Base-by-base conservation (phyloP, 2,113 vertebrate species). In the Circaetus gallicus region DNA sequence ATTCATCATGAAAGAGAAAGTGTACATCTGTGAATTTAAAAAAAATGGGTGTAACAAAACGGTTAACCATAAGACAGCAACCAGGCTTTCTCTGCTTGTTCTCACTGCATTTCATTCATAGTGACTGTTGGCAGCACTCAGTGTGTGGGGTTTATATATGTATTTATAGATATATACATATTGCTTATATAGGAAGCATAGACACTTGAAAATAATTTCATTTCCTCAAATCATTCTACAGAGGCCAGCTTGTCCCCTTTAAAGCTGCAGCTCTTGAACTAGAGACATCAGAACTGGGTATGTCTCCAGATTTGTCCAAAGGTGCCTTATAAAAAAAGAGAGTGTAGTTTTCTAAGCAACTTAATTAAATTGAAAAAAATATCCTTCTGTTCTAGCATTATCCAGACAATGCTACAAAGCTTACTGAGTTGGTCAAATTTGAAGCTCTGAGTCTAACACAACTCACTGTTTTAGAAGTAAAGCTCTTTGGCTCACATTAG, bases 31-130 rank as follows among this genome's bases (percentile, higher is more conserved):
- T 92, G 93, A 83, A 89, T 83, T 83, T 26, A 17, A 89, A 79
- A 91, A 85, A 94, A 88, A 78, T 7, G 3, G 19, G 15, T 91
- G 45, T 38, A 94, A 89, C 63, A 90, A 96, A 97, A 93, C 49
- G 82, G 86, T 95, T 97, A 90, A 92, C 63, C 67, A 89, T 70
- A 97, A 96, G 91, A 96, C 71, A 89, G 89, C 63, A 96, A 92
- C 29, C 86, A 95, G 72, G 50, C 56, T 95, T 95, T 83, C 89
- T 95, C 81, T 88, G 38, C 93, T 95, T 97, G 83, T 96, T 97
- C 96, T 95, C 94, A 47, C 94, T 97, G 95, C 91, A 95, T 97
- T 96, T 96, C 94, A 97, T 96, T 96, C 96, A 96, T 97, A 95
- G 91, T 67, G 93, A 83, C 80, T 96, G 86, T 92, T 96, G 93